A percentile compares a stretch with the other conserved stretches of the same genome.
Conservation (phyloP, 2,797 vertebrate species). For the Cossypha dichroa region DNA sequence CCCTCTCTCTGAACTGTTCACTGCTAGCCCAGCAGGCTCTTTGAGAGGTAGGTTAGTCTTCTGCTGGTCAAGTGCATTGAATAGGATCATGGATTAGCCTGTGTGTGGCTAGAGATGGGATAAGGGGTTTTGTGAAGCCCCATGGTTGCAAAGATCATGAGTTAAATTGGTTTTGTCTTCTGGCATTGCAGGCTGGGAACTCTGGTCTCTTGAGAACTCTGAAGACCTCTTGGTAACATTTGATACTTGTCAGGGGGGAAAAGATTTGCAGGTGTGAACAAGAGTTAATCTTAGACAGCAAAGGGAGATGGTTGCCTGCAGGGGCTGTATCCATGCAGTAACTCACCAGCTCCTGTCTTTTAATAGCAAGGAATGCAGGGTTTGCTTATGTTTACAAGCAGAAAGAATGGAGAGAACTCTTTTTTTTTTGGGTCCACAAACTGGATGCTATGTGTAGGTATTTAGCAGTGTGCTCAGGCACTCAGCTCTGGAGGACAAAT, state of each 20-base stretch:
- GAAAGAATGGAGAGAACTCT: neutral
- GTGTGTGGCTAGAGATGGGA: neutral
- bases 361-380: neutral
- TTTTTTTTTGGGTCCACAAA: neutral
- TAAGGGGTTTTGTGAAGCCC: neutral
- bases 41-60: neutral
- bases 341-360: neutral
- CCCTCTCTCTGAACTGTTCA: neutral
- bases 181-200: neutral
- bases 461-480: neutral
- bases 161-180: neutral
- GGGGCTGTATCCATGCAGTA: neutral
- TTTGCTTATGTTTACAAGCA: neutral
- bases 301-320: neutral
- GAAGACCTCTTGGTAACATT: neutral
- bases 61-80: neutral
- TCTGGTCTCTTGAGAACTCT: neutral
- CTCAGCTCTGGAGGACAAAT: neutral
- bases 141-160: neutral
- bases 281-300: neutral
- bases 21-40: neutral
- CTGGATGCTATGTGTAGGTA: neutral
- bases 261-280: neutral
- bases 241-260: neutral
- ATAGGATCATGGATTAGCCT: neutral